These are phyloP conservation scores for Chorisops tibialis DNA, from an alignment of 2,888 invertebrate genomes.

Conservation along the genomic window DNA sequence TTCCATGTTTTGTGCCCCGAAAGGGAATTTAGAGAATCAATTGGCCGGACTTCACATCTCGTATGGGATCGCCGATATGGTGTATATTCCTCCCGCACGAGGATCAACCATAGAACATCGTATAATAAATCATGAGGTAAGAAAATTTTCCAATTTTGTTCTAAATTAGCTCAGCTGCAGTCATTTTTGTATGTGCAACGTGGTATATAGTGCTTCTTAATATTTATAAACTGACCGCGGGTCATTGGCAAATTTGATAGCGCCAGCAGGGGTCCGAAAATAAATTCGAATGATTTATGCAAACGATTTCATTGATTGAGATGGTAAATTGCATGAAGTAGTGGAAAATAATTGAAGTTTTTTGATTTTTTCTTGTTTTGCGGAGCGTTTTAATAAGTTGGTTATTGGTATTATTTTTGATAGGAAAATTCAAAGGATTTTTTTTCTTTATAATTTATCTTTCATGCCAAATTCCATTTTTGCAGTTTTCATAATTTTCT, in stretches of 20 bases:
- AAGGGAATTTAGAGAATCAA: constrained; percentile 22
- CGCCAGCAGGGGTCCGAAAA: not conserved
- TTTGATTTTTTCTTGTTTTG: too few relatives aligned
- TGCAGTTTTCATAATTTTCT: too few relatives aligned
- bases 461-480: too few relatives aligned
- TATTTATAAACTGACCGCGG: not conserved
- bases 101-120: not conserved
- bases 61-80: too few relatives aligned
- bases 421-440: too few relatives aligned
- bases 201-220: not conserved
- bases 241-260: not conserved
- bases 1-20: constrained; percentile 23
- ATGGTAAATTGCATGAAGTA: constrained; percentile 1
- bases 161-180: constrained; percentile 12
- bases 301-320: not conserved
- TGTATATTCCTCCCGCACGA: not conserved
- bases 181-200: not conserved
- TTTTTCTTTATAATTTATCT: too few relatives aligned
- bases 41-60: not conserved
- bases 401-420: too few relatives aligned
- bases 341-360: not conserved
- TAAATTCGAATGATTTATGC: not conserved
- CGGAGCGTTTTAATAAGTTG: too few relatives aligned
- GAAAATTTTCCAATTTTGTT: constrained; percentile 16
- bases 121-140: constrained; percentile 12